Percentiles rank a stretch among this genome's conserved stretches.
These are phyloP conservation scores for Plectus sambesii DNA, from an alignment of 1,140 invertebrate species.

Conservation along the genomic window DNA sequence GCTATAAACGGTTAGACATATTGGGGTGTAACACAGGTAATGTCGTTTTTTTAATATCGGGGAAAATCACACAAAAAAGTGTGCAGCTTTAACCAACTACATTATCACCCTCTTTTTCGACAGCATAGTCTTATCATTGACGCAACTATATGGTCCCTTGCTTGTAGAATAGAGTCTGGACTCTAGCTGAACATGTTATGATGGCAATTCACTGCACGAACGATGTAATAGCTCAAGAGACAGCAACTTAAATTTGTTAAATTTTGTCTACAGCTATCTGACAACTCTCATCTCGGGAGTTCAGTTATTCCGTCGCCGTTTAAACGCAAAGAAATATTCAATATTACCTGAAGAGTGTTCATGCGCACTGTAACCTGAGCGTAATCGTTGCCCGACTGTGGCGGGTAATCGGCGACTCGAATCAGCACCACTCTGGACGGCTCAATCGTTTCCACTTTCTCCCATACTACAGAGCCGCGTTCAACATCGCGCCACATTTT, in stretches of 20 bases:
- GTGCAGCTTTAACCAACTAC: background rate
- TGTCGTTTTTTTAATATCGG: background rate
- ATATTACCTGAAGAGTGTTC: constrained; percentile 80
- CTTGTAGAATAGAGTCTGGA: background rate
- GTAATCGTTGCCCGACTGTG: constrained; percentile 52
- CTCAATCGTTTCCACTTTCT: constrained; percentile 74
- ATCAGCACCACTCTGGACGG: constrained; percentile 63
- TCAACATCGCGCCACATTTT: constrained; percentile 69
- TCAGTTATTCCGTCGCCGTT: no score
- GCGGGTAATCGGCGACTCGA: constrained; percentile 46
- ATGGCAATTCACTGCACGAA: constrained; percentile 3
- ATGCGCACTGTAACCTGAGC: constrained; percentile 89
- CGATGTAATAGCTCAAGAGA: no score
- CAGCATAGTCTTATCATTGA: background rate
- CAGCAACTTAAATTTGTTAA: constrained; percentile 10
- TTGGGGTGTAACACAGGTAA: background rate
- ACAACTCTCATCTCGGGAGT: no score
- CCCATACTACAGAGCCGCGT: constrained; percentile 76
- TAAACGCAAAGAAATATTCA: no score
- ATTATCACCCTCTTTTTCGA: background rate
- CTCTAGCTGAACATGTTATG: background rate
- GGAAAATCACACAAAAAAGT: constrained; percentile 5
- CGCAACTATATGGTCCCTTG: background rate
- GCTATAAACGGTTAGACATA: background rate
- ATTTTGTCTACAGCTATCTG: constrained; percentile 8